These are phyloP conservation scores for Actinostola sp. DNA, from an alignment of 92 coral and sea anemone species.

Conservation along the genomic window DNA sequence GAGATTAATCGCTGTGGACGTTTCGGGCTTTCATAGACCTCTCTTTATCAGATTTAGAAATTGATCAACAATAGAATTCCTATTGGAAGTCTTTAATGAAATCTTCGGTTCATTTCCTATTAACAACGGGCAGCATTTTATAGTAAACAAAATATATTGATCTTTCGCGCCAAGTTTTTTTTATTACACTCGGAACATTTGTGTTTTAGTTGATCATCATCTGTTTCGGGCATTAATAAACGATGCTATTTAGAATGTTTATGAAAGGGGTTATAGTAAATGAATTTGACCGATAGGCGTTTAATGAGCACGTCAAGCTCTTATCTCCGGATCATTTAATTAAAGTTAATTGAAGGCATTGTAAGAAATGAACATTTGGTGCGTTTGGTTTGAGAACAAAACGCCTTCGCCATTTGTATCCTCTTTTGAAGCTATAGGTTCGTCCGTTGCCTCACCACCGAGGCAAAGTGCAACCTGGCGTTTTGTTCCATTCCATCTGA, in stretches of 20 bases:
- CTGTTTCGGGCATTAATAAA: neutral
- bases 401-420: too few species aligned
- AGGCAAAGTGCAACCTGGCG: too few species aligned
- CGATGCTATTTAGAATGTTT: conserved; percentile 8
- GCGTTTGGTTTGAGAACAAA: neutral
- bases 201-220: neutral
- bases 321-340: conserved; percentile 15
- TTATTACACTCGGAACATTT: too few species aligned
- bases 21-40: neutral
- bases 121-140: neutral
- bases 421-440: too few species aligned
- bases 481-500: too few species aligned
- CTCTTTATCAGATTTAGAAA: conserved; percentile 7
- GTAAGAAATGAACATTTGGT: conserved; percentile 10
- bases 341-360: conserved; percentile 11
- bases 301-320: conserved; percentile 17
- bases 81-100: conserved; percentile 17
- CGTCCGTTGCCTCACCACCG: too few species aligned
- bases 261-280: conserved; percentile 10
- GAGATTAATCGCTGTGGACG: neutral
- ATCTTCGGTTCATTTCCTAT: conserved; percentile 10
- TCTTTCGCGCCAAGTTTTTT: too few species aligned
- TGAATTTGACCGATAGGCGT: conserved; percentile 9
- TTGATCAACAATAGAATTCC: conserved; percentile 1
- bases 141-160: too few species aligned